Evolutionary conservation across 2,888 invertebrate species (phyloP).

Genomic region (Spisula subtruncata): DNA sequence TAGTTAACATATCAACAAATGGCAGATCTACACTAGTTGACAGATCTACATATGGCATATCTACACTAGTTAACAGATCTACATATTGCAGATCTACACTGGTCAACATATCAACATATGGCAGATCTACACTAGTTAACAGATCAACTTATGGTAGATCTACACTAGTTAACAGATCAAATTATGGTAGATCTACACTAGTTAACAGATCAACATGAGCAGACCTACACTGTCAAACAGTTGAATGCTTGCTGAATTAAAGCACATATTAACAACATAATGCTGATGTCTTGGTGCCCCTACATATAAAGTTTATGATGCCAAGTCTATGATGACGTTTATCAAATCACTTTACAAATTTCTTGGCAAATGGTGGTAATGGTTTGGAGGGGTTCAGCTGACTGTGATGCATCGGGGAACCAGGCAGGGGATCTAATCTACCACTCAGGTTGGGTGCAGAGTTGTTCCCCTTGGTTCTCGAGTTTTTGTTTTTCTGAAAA

Average conservation of each 20-base stretch:
- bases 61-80: not conserved
- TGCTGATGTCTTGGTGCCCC: not conserved
- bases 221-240: not conserved
- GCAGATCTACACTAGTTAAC: not conserved
- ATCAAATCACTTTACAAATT: slow-evolving; percentile 81
- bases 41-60: not conserved
- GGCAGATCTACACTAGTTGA: too few relatives aligned
- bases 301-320: not conserved
- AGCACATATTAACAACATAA: not conserved
- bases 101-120: too few relatives aligned
- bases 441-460: slow-evolving; percentile 78
- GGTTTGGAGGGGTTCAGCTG: slow-evolving; percentile 85
- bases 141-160: not conserved
- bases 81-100: too few relatives aligned
- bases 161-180: not conserved
- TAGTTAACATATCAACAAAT: too few relatives aligned
- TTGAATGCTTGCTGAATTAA: not conserved
- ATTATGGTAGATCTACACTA: not conserved
- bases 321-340: not conserved
- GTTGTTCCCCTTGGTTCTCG: slow-evolving; percentile 69
- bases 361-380: slow-evolving; percentile 85
- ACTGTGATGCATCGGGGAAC: slow-evolving; percentile 86
- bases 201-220: too few relatives aligned
- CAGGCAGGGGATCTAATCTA: slow-evolving; percentile 86
- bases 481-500: slow-evolving; percentile 74